Base-by-base conservation (phyloP, 2,113 vertebrate species). In the Ophthalmolycus amberensis region DNA sequence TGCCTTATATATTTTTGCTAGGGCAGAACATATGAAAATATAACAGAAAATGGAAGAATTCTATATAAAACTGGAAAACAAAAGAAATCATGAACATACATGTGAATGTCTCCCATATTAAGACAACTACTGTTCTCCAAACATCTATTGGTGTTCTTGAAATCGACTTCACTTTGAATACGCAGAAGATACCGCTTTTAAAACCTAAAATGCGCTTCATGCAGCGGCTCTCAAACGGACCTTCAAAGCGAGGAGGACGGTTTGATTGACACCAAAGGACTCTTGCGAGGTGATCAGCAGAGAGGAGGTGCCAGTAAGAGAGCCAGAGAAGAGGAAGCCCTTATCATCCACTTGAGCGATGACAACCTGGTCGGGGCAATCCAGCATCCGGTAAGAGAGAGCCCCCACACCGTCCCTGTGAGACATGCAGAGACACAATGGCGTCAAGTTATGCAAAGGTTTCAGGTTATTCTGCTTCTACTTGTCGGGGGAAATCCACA, bases 221-320 rank as follows among this genome's bases (percentile, higher is more conserved):
- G 4, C 34, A 34, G 64, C 6, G 1, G 25, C 56, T 68, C n/a
- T 77, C 37, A 32, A 46, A 70, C 90, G 88, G 83, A 96, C 95
- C 94, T 95, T 96, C 52, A 95, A 92, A 67, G 94, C 92, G 16
- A 95, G 82, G 71, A 95, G 92, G 84, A 95, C 83, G 29, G 94
- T 96, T 85, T 96, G 95, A 91, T 95, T 95, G 92, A 96, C 89
- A 69, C 95, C 95, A 48, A 95, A 95, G 22, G 93, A 82, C 83
- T 99, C 98, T 18, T 97, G 97, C 0, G 97, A 97, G 66, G 94
- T 96, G 74, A 99, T 93, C 91, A 97, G 95, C 3, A 99, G 85
- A 0, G 94, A 96, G 22, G 97, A 96, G 0, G 85, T 91, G 52
- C 98, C 98, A 0, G 97, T 95, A 29, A 94, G 88, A 2, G 97